Percentiles rank a stretch among this genome's conserved stretches.
These are phyloP conservation scores for Abramis brama DNA, from an alignment of 2,113 vertebrate genomes.

Conservation along the genomic window DNA sequence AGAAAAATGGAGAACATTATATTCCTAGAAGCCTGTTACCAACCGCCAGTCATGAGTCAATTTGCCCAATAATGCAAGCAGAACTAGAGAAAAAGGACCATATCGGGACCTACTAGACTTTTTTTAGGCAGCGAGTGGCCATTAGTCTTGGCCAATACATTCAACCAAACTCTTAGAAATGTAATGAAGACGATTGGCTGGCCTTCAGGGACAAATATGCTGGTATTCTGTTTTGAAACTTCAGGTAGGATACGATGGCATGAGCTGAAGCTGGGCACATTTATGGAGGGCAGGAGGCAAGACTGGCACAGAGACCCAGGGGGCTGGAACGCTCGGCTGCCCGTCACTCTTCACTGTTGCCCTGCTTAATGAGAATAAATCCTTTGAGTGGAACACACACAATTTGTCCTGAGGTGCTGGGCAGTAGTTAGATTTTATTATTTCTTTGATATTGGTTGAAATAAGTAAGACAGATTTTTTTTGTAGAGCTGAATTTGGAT, in stretches of 20 bases:
- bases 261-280: constrained; percentile 49
- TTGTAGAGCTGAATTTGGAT: constrained; percentile 36
- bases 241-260: constrained; percentile 36
- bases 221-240: constrained; percentile 20
- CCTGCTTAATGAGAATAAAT: constrained; percentile 60
- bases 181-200: constrained; percentile 57
- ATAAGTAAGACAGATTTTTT: constrained; percentile 5
- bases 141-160: constrained; percentile 53
- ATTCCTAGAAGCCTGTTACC: constrained; percentile 70
- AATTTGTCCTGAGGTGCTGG: constrained; percentile 55
- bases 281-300: constrained; percentile 52
- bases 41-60: constrained; percentile 77
- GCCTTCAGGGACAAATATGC: constrained; percentile 41
- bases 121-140: constrained; percentile 60
- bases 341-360: constrained; percentile 58
- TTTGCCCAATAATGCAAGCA: constrained; percentile 75
- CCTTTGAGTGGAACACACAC: constrained; percentile 54
- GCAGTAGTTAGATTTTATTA: constrained; percentile 45
- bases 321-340: constrained; percentile 47
- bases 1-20: constrained; percentile 77
- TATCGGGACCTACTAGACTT: constrained; percentile 68
- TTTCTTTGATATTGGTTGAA: constrained; percentile 51
- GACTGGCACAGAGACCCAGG: constrained; percentile 55
- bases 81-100: constrained; percentile 68
- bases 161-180: constrained; percentile 21